Base-by-base conservation (phyloP, 2,888 invertebrate genomes). In the Hecatera dysodea region DNA sequence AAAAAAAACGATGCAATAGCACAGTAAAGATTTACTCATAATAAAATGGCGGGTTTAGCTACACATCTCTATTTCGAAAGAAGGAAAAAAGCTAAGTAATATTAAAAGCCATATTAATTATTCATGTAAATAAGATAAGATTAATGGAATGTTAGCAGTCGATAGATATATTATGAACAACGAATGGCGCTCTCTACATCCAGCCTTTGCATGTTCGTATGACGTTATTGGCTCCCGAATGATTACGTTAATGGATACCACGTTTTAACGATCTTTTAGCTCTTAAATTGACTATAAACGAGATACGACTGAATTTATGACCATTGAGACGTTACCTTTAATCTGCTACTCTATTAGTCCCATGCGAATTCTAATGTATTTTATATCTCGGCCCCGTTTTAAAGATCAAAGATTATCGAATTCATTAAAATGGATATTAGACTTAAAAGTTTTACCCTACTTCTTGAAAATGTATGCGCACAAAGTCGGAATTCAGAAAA, bases 211-310 rank as follows among this genome's bases (percentile, higher is more conserved):
- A 93, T 94, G 93, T 90, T 89, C 84, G 87, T 90, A 91, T 93
- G 92, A 92, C 92, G 91, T 93, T 93, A 93, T 93, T 90, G 88
- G 90, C 93, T 92, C 88, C 93, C 87, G 91, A 92, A 94, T 93
- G 92, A 93, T 94, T 92, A 93, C 92, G 89, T 90, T 95, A 95
- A 95, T 95, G 94, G 94, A 92, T 89, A 84, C 89, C 89, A 86
- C 88, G 86, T 92, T 92, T 93, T 93, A 94, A 95, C 92, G 93
- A 93, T 91, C 92, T 89, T 90, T 90, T 91, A 91, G 90, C 93
- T 92, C 90, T 93, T 90, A 90, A 93, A 92, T 92, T 89, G 93
- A 90, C 94, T 90, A 94, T 95, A 93, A 95, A 95, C 87, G 89
- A 93, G 94, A 94, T 94, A 94, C 90, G 89, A 88, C 84, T 87